Conservation (phyloP, 1,140 invertebrate genomes). For the Bombus haemorrhoidalis region DNA sequence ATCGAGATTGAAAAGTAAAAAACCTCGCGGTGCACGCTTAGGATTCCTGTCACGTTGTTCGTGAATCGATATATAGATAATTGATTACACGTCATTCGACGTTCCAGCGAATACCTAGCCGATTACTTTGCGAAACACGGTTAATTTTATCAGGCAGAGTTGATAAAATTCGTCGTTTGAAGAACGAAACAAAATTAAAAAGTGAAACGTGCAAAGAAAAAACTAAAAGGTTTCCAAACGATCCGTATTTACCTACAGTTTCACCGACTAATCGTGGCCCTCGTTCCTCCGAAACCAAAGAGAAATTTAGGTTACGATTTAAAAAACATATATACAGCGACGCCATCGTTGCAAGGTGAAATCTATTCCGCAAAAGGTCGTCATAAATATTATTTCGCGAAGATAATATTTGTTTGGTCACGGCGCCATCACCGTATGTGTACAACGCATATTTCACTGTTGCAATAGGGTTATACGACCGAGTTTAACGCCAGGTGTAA, state of each 20-base stretch:
- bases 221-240: too few relatives aligned
- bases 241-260: background rate
- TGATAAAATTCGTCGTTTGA: background rate
- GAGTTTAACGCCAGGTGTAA: background rate
- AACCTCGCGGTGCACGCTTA: conserved; percentile 26
- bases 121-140: conserved; percentile 1
- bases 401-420: background rate
- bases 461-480: background rate
- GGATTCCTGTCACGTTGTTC: conserved; percentile 47
- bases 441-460: background rate
- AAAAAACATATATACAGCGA: conserved; percentile 1
- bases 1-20: conserved; percentile 1
- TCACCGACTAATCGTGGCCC: background rate
- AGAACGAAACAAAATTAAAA: background rate
- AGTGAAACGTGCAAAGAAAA: too few relatives aligned
- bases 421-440: too few relatives aligned
- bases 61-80: conserved; percentile 20
- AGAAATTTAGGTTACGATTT: conserved; percentile 51
- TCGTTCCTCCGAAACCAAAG: background rate
- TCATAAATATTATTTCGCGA: background rate
- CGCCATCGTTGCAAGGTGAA: conserved; percentile 7
- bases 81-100: conserved; percentile 26
- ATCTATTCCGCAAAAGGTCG: conserved; percentile 22
- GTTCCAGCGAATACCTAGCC: conserved; percentile 33
- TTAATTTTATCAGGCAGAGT: background rate